A percentile compares a stretch with the other conserved stretches of the same genome.
Evolutionary conservation across 1,140 invertebrate genomes (phyloP).

Genomic region (Temnothorax longispinosus): DNA sequence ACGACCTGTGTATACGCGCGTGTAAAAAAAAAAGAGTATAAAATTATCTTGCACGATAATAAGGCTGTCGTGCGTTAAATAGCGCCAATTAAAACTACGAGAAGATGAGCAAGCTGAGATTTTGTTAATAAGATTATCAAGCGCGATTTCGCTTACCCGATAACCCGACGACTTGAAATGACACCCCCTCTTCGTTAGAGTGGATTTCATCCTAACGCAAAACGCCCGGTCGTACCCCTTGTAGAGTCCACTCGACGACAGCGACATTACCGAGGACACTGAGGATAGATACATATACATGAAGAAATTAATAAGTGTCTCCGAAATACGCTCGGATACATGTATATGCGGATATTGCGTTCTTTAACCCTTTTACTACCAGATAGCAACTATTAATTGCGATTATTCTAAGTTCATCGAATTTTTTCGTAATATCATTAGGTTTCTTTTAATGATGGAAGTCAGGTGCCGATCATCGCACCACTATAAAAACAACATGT

Average conservation of each 20-base stretch:
- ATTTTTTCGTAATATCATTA: background rate
- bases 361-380: background rate
- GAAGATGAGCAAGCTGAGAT: background rate
- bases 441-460: background rate
- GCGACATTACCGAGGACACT: slow-evolving; percentile 95
- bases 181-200: slow-evolving; percentile 98
- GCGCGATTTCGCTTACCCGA: slow-evolving; percentile 90
- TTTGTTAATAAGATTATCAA: slow-evolving; percentile 62
- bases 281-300: slow-evolving; percentile 80
- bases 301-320: slow-evolving; percentile 15
- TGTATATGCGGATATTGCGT: background rate
- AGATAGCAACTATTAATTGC: background rate
- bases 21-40: background rate
- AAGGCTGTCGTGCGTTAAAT: background rate
- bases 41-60: background rate
- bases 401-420: background rate
- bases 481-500: background rate
- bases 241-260: slow-evolving; percentile 90
- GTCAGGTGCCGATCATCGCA: background rate
- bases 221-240: slow-evolving; percentile 96
- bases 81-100: background rate
- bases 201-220: slow-evolving; percentile 99
- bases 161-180: slow-evolving; percentile 99
- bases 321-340: background rate
- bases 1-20: slow-evolving; percentile 91